Percentiles rank a stretch among this genome's conserved stretches.
phyloP scores from a whole-genome alignment of 1,140 invertebrate genomes.

The Heliconius melpomene region DNA sequence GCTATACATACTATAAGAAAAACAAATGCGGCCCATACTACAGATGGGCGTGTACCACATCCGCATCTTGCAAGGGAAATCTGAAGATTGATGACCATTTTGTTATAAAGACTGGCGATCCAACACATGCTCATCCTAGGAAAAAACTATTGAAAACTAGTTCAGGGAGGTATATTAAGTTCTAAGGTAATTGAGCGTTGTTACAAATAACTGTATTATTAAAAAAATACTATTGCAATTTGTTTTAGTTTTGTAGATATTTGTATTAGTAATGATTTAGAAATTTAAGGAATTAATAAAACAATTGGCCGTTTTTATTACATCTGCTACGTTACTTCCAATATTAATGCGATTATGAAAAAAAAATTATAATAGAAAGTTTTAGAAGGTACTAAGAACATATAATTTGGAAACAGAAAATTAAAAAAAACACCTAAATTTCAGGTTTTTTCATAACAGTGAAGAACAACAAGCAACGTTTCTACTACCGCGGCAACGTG shows the following conservation, averaged over 20 bases:
- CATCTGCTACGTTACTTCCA: background rate
- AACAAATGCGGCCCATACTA: slow-evolving; percentile 11
- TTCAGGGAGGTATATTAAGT: slow-evolving; percentile 22
- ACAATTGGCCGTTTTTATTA: background rate
- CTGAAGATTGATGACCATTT: slow-evolving; percentile 28
- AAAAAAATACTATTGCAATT: no score
- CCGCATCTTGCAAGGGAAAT: slow-evolving; percentile 15
- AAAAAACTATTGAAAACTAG: slow-evolving; percentile 15
- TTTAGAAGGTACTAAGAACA: background rate
- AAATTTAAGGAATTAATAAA: no score
- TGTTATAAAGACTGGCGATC: background rate
- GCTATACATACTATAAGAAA: slow-evolving; percentile 36
- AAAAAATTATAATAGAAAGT: background rate
- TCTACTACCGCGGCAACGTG: slow-evolving; percentile 35
- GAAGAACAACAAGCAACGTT: slow-evolving; percentile 37
- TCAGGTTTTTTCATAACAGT: slow-evolving; percentile 42
- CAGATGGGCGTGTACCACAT: slow-evolving; percentile 31
- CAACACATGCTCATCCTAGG: slow-evolving; percentile 16
- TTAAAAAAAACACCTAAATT: slow-evolving; percentile 21
- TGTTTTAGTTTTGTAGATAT: no score
- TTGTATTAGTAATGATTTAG: background rate
- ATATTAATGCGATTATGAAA: background rate
- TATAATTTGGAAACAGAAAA: background rate
- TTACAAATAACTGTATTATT: no score
- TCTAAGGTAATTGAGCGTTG: background rate